A percentile compares a stretch with the other conserved stretches of the same genome.
phyloP scores from a whole-genome alignment of 2,797 vertebrate species.

The Sciaenops ocellatus region DNA sequence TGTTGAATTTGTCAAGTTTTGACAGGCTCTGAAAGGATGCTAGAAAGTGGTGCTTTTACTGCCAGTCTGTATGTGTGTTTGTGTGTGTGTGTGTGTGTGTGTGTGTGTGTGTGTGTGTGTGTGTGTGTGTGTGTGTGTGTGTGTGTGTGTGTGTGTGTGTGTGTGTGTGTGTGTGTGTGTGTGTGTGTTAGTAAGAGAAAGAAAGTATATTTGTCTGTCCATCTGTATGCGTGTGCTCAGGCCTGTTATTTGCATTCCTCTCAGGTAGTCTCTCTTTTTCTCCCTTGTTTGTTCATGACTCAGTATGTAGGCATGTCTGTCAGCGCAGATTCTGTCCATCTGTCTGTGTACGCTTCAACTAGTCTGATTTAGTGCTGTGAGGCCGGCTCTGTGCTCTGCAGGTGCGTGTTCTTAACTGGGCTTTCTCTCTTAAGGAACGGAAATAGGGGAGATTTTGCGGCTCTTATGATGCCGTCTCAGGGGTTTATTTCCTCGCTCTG shows the following conservation, averaged over 20 bases:
- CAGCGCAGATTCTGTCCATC: constrained; percentile 47
- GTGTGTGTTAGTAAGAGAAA: constrained; percentile 10
- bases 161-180: constrained; percentile 8
- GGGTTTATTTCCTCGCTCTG: constrained; percentile 35
- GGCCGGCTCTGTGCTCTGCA: constrained; percentile 56
- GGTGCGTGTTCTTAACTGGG: constrained; percentile 67
- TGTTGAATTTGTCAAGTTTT: constrained; percentile 74
- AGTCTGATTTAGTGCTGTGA: constrained; percentile 55
- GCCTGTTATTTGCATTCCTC: constrained; percentile 61
- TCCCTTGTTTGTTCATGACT: constrained; percentile 58
- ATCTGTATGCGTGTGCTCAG: constrained; percentile 27
- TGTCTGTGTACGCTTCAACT: constrained; percentile 47
- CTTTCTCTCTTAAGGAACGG: constrained; percentile 53
- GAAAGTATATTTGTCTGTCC: constrained; percentile 33
- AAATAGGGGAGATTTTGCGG: constrained; percentile 51
- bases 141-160: constrained; percentile 18
- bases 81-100: constrained; percentile 4
- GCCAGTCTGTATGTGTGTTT: constrained; percentile 28
- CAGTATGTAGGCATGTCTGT: constrained; percentile 46
- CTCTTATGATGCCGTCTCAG: constrained; percentile 50
- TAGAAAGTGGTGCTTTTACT: constrained; percentile 47
- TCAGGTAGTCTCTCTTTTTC: constrained; percentile 30
- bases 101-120: neutral
- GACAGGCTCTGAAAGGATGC: constrained; percentile 67
- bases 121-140: constrained; percentile 5